These are phyloP conservation scores for Malthinus seriepunctatus DNA, from an alignment of 2,888 invertebrate genomes.

Conservation along the genomic window DNA sequence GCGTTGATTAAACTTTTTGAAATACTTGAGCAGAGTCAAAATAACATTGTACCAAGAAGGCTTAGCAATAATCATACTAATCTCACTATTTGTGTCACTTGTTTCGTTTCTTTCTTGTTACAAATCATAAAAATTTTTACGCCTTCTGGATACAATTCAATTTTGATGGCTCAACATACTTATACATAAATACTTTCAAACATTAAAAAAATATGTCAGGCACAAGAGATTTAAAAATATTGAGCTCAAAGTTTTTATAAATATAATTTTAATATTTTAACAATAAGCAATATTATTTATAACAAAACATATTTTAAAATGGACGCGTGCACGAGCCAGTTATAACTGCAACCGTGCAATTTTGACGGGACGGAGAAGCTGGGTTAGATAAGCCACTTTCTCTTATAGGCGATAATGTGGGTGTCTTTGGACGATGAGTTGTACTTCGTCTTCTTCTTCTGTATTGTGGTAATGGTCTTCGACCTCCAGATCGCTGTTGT, in stretches of 20 bases:
- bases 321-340: constrained; percentile 47
- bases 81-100: too few relatives aligned
- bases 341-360: constrained; percentile 48
- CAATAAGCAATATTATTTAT: constrained; percentile 2
- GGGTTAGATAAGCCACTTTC: constrained; percentile 74
- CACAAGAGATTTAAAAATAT: too few relatives aligned
- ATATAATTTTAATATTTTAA: constrained; percentile 2
- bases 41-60: too few relatives aligned
- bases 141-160: too few relatives aligned
- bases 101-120: too few relatives aligned
- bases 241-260: not conserved
- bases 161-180: too few relatives aligned
- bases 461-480: constrained; percentile 38
- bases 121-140: too few relatives aligned
- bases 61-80: too few relatives aligned
- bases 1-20: too few relatives aligned
- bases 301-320: constrained; percentile 33
- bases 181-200: too few relatives aligned
- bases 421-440: constrained; percentile 53
- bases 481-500: constrained; percentile 31
- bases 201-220: too few relatives aligned
- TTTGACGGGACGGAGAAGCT: constrained; percentile 61
- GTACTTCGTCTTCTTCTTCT: constrained; percentile 46
- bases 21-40: too few relatives aligned
- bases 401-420: constrained; percentile 69